phyloP scores from a whole-genome alignment of 2,113 vertebrate genomes.

The Echinops telfairi region DNA sequence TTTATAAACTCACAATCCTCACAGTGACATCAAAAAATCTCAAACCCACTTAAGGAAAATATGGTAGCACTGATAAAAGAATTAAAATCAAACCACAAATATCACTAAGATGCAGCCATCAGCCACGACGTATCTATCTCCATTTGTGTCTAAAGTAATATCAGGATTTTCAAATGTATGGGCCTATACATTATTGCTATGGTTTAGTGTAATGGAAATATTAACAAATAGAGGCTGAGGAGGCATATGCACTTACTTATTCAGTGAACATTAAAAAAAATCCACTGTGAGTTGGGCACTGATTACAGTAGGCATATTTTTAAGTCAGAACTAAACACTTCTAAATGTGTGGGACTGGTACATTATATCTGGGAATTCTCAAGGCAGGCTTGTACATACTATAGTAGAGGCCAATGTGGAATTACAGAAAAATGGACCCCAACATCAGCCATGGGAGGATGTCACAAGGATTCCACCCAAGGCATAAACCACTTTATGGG shows the following conservation, averaged over 20 bases:
- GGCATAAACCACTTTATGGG: neutral
- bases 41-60: neutral
- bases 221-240: neutral
- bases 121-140: neutral
- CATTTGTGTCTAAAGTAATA: neutral
- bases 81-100: slow-evolving; percentile 17
- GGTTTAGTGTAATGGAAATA: neutral
- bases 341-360: neutral
- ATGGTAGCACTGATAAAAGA: neutral
- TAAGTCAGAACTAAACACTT: slow-evolving; percentile 8
- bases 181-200: neutral
- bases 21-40: slow-evolving; percentile 16
- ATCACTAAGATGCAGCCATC: neutral
- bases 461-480: neutral
- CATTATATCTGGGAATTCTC: neutral
- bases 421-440: neutral
- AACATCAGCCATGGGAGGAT: neutral
- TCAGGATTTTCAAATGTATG: neutral
- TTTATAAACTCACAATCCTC: neutral
- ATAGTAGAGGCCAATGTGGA: neutral
- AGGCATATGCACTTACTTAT: neutral
- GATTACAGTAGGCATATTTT: neutral
- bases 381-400: neutral
- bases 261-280: slow-evolving; percentile 7
- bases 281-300: neutral